These are phyloP conservation scores for Falco berigora DNA, from an alignment of 2,797 vertebrate genomes.

Conservation along the genomic window DNA sequence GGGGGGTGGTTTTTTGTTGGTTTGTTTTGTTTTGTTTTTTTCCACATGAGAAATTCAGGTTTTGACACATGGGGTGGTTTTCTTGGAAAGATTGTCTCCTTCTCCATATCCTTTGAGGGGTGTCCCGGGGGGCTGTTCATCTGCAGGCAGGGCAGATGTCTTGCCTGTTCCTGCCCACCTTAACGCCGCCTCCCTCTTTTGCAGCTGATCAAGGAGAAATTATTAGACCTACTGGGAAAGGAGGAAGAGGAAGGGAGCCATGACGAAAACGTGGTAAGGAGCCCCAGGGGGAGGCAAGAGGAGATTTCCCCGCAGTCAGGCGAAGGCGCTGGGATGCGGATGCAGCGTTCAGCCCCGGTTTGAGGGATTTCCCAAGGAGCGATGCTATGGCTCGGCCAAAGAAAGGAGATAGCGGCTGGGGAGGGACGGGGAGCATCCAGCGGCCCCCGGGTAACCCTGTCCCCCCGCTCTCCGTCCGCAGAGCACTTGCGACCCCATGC, in stretches of 20 bases:
- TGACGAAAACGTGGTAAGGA: constrained; percentile 90
- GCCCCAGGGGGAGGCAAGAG: background rate
- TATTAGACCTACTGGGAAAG: constrained; percentile 89
- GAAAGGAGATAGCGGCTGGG: background rate
- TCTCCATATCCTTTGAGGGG: background rate
- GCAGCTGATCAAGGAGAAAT: constrained; percentile 93
- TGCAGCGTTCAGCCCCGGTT: background rate
- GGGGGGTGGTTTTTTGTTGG: no score
- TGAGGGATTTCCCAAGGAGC: background rate
- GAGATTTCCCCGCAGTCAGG: background rate
- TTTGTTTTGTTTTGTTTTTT: background rate
- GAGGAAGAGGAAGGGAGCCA: constrained; percentile 95
- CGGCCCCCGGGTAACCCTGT: background rate
- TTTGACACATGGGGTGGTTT: background rate
- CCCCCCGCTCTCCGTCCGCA: constrained; percentile 43
- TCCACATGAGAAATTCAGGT: background rate
- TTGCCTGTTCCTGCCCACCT: background rate
- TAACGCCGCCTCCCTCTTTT: constrained; percentile 4
- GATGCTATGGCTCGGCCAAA: background rate
- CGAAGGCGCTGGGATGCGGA: rapidly evolving
- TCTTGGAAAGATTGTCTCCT: background rate
- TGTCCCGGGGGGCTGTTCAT: background rate
- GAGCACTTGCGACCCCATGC: constrained; percentile 92
- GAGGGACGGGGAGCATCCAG: background rate
- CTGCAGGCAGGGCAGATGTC: background rate